phyloP scores from a whole-genome alignment of 35 echinoderm and acorn worm genomes.

The Acanthaster planci region DNA sequence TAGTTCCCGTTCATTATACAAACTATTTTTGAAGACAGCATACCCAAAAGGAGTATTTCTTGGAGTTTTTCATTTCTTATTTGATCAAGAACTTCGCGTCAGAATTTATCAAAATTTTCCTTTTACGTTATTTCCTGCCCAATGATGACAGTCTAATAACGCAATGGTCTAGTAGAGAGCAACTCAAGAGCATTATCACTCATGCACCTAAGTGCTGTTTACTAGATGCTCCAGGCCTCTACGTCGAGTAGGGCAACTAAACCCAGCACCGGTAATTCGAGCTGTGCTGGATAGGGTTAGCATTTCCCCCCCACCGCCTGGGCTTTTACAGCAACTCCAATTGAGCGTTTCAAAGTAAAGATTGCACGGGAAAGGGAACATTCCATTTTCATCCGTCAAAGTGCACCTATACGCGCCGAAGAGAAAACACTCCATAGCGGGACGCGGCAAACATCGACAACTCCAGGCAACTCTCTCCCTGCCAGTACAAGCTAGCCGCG shows the following conservation, averaged over 20 bases:
- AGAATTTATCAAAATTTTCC: too few relatives aligned
- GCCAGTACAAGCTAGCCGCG: too few relatives aligned
- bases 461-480: background rate
- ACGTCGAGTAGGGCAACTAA: background rate
- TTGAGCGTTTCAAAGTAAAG: slow-evolving; percentile 30
- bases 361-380: background rate
- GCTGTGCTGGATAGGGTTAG: background rate
- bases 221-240: background rate
- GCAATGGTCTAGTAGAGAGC: background rate
- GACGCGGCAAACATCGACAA: background rate
- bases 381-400: slow-evolving; percentile 17
- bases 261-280: background rate
- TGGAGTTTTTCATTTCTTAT: too few relatives aligned
- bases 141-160: too few relatives aligned
- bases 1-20: too few relatives aligned
- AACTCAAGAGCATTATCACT: slow-evolving; percentile 6
- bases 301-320: background rate
- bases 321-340: background rate
- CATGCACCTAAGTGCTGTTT: slow-evolving; percentile 6
- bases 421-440: slow-evolving; percentile 9
- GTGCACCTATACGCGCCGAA: slow-evolving; percentile 1
- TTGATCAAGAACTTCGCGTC: too few relatives aligned
- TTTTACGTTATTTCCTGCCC: too few relatives aligned
- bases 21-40: too few relatives aligned
- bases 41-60: too few relatives aligned